Base-by-base conservation (phyloP, 2,888 invertebrate species). In the Mesorhabditis spiculigera region DNA sequence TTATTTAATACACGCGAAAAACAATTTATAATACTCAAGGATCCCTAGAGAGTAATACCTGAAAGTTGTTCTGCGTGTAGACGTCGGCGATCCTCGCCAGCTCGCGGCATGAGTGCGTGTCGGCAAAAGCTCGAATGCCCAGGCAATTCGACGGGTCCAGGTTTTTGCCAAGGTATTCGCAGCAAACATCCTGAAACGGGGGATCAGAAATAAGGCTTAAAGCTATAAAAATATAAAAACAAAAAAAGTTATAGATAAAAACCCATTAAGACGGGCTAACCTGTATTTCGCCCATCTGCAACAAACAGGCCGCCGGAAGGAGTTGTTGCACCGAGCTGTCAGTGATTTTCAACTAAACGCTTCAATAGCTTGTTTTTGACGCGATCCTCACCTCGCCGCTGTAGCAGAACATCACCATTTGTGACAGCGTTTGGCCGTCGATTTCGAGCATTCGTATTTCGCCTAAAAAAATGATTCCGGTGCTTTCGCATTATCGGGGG, bases 21-120 rank as follows among this genome's bases (percentile, higher is more conserved):
- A 43, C 13, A 43, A 41, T 65, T 16, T 42, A 10, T 0, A 68
- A 67, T 44, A 50, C 41, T 28, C 45, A 63, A 28, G 28, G 28
- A 28, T 28, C 28, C 28, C 1, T 28, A 28, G 3, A 28, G 3
- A 28, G 28, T 28, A 13, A 42, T 43, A 78, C 94, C 86, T 95
- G 94, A 87, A 97, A 97, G 89, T 96, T 95, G 86, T 96, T 95
- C 87, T 97, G 95, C 3, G 96, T 96, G 87, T 95, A 98, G 89
- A 96, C 96, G 87, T 98, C 97, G 1, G 97, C 97, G 76, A 95
- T 95, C 75, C 95, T 90, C 58, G 97, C 89, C 69, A 98, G 89
- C 86, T 98, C 97, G 65, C 95, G 90, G 87, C 97, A 98, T 6
- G 96, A 94, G 89, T 97, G 97, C 4, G 97, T 97, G 88, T 98